These are phyloP conservation scores for Thymelicus lineola DNA, from an alignment of 2,888 invertebrate genomes.

Conservation along the genomic window DNA sequence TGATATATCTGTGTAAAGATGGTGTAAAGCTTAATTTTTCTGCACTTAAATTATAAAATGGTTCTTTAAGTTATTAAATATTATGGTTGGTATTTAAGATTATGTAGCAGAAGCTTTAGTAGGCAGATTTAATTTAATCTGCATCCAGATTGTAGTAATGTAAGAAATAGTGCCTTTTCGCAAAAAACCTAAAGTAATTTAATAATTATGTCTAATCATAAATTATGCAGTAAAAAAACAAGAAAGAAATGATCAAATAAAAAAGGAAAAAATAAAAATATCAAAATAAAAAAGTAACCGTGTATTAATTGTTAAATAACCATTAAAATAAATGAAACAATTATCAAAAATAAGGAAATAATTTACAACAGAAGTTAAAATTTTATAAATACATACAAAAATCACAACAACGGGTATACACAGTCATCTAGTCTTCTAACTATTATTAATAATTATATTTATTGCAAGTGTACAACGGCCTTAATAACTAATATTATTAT, in stretches of 20 bases:
- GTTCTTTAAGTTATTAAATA: too few species aligned
- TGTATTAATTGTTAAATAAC: constrained; percentile 55
- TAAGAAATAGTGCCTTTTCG: too few species aligned
- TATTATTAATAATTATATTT: constrained; percentile 17
- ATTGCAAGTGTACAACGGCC: constrained; percentile 30
- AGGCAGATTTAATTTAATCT: too few species aligned
- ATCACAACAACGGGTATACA: constrained; percentile 51
- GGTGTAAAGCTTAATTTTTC: too few species aligned
- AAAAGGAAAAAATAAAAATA: constrained; percentile 43
- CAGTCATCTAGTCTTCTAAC: constrained; percentile 36
- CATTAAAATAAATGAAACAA: constrained; percentile 48
- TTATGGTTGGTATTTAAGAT: too few species aligned
- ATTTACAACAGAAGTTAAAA: constrained; percentile 60
- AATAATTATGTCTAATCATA: too few species aligned
- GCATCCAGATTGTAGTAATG: too few species aligned
- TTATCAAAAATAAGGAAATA: constrained; percentile 43
- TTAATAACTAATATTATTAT: constrained; percentile 27
- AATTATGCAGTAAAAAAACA: neutral
- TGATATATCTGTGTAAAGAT: too few species aligned
- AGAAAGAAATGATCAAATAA: neutral
- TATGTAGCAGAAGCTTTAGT: too few species aligned
- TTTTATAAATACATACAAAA: constrained; percentile 45
- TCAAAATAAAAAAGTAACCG: constrained; percentile 53
- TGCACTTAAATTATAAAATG: too few species aligned
- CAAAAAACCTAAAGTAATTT: too few species aligned